Percentiles rank a stretch among this genome's conserved stretches.
Conservation (phyloP, 2,888 invertebrate genomes). For the Mesorhabditis sp. region DNA sequence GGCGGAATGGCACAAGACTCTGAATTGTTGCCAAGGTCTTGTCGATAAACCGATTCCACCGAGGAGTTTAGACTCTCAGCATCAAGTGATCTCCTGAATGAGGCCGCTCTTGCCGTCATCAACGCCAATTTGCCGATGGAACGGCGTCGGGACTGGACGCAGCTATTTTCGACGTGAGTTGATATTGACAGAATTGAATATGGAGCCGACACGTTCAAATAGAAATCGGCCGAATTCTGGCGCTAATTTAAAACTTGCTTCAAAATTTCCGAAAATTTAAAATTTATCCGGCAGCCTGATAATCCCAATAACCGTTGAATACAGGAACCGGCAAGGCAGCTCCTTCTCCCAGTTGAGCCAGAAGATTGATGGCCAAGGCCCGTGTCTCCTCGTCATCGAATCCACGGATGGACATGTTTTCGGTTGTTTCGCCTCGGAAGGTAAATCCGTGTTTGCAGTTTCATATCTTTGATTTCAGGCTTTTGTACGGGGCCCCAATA, state of each 20-base stretch:
- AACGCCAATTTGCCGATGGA: conserved; percentile 37
- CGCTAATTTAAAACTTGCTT: too few species aligned
- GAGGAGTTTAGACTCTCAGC: background rate
- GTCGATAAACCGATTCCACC: background rate
- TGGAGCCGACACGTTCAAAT: too few species aligned
- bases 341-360: conserved; percentile 39
- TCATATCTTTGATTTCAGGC: conserved; percentile 16
- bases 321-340: conserved; percentile 31
- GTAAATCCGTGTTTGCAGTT: conserved; percentile 11
- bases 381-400: conserved; percentile 73
- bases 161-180: conserved; percentile 32
- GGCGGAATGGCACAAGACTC: background rate
- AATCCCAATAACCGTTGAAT: too few species aligned
- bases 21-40: background rate
- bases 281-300: too few species aligned
- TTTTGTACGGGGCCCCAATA: conserved; percentile 35
- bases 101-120: conserved; percentile 17
- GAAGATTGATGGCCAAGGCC: conserved; percentile 52
- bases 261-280: too few species aligned
- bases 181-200: background rate
- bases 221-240: too few species aligned
- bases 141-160: conserved; percentile 32
- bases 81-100: background rate
- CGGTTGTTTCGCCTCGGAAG: conserved; percentile 77
- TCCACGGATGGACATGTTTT: conserved; percentile 77